Conservation (phyloP, 2,113 vertebrate species). For the Podarcis cretensis region DNA sequence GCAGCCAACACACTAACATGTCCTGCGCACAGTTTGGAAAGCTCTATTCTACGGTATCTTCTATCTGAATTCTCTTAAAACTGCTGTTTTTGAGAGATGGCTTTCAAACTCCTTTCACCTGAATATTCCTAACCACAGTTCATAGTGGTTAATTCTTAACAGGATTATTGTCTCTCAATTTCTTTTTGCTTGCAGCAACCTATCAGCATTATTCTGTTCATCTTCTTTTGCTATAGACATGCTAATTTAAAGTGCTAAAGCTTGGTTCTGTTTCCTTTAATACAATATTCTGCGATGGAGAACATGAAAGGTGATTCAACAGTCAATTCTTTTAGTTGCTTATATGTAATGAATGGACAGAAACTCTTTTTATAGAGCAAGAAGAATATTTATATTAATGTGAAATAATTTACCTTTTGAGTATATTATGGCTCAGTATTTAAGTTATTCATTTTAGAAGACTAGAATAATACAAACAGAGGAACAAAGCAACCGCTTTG, state of each 20-base stretch:
- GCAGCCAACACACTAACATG: no score
- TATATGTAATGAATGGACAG: slow-evolving; percentile 1
- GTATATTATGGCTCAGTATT: neutral
- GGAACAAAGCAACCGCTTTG: neutral
- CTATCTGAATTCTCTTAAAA: neutral
- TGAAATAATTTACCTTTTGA: neutral
- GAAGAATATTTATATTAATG: neutral
- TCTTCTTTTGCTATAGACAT: neutral
- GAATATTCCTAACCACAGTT: neutral
- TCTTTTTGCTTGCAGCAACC: neutral
- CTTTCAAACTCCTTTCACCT: neutral
- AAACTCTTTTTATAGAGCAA: neutral
- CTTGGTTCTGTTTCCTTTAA: neutral
- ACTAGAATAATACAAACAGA: neutral
- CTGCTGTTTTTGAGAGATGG: neutral
- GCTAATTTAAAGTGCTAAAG: neutral
- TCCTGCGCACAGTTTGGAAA: no score
- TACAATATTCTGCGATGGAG: neutral
- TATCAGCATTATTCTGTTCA: neutral
- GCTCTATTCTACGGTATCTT: neutral
- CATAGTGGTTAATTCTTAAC: slow-evolving; percentile 7
- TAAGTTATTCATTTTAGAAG: neutral
- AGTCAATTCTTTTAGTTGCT: neutral
- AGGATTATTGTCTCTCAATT: slow-evolving; percentile 7
- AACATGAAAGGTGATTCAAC: neutral